Evolutionary conservation across 2,888 invertebrate genomes (phyloP), one percentile per base, ranked within the genome.

Genomic region (Coronaproctus castanopsis): DNA sequence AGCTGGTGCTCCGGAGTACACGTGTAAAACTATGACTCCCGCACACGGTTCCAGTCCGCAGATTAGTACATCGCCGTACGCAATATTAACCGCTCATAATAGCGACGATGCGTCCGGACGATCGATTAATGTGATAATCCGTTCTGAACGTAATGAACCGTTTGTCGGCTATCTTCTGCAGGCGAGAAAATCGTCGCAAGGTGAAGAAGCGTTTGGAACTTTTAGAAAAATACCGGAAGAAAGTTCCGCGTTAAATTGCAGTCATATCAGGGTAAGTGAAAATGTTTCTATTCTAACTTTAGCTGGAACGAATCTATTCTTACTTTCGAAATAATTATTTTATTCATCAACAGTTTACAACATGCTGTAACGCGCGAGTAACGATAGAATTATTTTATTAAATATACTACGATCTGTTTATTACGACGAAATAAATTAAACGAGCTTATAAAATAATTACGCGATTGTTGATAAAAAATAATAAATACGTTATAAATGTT

Each of bases 1-100:
- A 52, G 23, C 62, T 10, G 68, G 67, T 2, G 67, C 67, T 1
- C 67, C 68, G 3, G 52, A 58, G 21, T 63, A 65, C 21, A 64
- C 63, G 24, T 68, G 68, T 55, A 59, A 59, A 14, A 61, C 64
- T 2, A 66, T 67, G 67, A 59, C 63, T 23, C 68, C 68, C 19
- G 65, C 66, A 5, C 68, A 68, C 57, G 63, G 63, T n/a, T 61
- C 60, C 2, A 24, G 62, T 5, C 59, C 65, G 1, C 65, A 66
- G 55, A 63, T 52, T 2, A 48, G 62, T 1, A 51, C 58, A 1
- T 50, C 66, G 1, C 65, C 65, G 3, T 67, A 65, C 57, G 5
- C 36, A 14, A 14, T 36, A 8, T 5, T 36, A 36, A 36, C 36
- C 5, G n/a, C n/a, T n/a, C 5, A 36, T 8, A 36, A 36, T 36